A percentile compares a stretch with the other conserved stretches of the same genome.
phyloP scores from a whole-genome alignment of 2,888 invertebrate species.

The Agrypnus murinus region DNA sequence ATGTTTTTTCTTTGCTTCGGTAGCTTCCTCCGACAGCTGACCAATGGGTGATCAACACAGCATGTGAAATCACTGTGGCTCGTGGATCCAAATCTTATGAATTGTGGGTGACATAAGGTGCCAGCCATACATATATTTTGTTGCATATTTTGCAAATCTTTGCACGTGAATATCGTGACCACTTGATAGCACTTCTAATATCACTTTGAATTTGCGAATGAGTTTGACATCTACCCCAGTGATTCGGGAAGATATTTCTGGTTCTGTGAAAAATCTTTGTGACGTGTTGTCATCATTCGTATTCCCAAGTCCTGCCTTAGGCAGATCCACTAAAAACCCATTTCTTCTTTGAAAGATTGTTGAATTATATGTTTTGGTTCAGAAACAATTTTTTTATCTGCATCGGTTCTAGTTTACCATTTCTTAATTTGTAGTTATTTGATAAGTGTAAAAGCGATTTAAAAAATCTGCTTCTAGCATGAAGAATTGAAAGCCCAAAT shows the following conservation, averaged over 20 bases:
- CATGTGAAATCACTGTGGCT: background rate
- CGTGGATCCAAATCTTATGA: conserved; percentile 36
- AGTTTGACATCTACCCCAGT: background rate
- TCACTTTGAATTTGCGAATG: background rate
- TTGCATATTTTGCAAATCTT: conserved; percentile 14
- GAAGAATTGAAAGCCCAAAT: conserved; percentile 55
- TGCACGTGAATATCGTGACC: background rate
- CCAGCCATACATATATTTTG: conserved; percentile 35
- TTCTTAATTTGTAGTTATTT: too few species aligned
- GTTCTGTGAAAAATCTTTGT: background rate
- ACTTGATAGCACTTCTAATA: conserved; percentile 8
- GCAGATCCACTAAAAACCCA: too few species aligned
- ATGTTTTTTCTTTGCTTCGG: conserved; percentile 59
- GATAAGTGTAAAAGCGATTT: too few species aligned
- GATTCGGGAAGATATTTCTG: background rate
- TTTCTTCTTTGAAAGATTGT: too few species aligned
- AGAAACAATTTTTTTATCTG: too few species aligned
- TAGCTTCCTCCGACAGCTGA: conserved; percentile 44
- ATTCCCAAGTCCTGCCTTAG: conserved; percentile 60
- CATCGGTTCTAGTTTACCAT: too few species aligned
- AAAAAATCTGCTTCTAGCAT: conserved; percentile 60
- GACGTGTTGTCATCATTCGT: conserved; percentile 49
- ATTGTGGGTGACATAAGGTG: conserved; percentile 33
- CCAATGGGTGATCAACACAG: conserved; percentile 33
- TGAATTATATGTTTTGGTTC: too few species aligned